Base-by-base conservation (phyloP, 2,797 vertebrate genomes). In the Podargus strigoides region DNA sequence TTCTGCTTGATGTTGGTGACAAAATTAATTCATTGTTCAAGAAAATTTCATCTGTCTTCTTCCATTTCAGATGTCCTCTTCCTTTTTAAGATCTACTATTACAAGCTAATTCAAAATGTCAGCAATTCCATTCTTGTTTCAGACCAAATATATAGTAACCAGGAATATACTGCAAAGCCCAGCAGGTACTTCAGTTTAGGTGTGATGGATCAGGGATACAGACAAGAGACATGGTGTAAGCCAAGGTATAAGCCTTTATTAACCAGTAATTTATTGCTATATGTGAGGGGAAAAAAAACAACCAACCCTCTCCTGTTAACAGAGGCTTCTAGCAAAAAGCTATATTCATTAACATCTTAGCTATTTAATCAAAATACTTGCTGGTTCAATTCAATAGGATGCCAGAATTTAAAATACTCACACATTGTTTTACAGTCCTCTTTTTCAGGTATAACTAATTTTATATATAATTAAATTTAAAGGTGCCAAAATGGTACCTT, bases 241-340 rank as follows among this genome's bases (percentile, higher is more conserved):
- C 7, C 44, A 63, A 85, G 15, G 12, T 37, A 68, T 26, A 24
- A 67, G 10, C 12, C 75, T 77, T 58, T 32, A 91, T 30, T 84
- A 69, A 80, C 13, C 14, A 63, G 7, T 20, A 69, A 58, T 44
- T 67, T 74, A 78, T 13, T n/a, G 14, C 27, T 26, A 12, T 24
- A 34, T 3, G 12, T 9, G 15, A 5, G 3, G 7, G 6, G 18
- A 6, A 2, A 19, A 16, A 23, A 19, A 5, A 4, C 10, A 23
- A n/a, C n/a, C n/a, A n/a, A n/a, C n/a, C 49, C 22, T 64, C 6
- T 60, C 46, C 69, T 21, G 23, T 41, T n/a, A 85, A 62, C 4
- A 64, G 34, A 37, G 44, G 10, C 5, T 78, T 59, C 20, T 44
- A 66, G 23, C 4, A 46, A 64, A 79, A 80, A 72, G 30, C 19